Percentiles rank a stretch among this genome's conserved stretches.
These are phyloP conservation scores for Lepilemur ruficaudatus DNA, from an alignment of 2,797 vertebrate species.

Conservation along the genomic window DNA sequence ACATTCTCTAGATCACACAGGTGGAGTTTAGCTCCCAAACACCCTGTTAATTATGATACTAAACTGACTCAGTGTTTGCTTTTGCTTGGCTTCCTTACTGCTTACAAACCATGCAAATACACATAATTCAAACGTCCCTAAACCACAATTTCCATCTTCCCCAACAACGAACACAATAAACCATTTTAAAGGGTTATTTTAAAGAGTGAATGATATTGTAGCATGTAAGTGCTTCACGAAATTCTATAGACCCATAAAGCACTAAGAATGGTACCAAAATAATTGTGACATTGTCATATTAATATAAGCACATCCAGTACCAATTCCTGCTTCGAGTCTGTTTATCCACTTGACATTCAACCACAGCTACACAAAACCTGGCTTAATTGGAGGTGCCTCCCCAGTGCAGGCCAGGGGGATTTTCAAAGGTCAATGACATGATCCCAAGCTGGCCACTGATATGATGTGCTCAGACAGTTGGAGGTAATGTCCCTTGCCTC, in stretches of 20 bases:
- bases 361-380: not conserved
- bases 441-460: not conserved
- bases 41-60: not conserved
- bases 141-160: not conserved
- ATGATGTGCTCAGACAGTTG: conserved; percentile 6
- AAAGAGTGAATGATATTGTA: not conserved
- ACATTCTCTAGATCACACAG: not conserved
- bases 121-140: not conserved
- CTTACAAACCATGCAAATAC: not conserved
- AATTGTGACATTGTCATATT: not conserved
- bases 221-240: not conserved
- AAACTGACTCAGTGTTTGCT: not conserved
- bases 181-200: not conserved
- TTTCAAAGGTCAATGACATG: conserved; percentile 53
- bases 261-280: not conserved
- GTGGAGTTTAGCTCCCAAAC: not conserved
- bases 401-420: not conserved
- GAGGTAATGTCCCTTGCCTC: not conserved
- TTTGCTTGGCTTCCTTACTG: not conserved
- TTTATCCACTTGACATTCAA: conserved; percentile 62
- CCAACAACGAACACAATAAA: not conserved
- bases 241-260: not conserved
- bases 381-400: conserved; percentile 50
- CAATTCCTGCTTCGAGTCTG: not conserved
- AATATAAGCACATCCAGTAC: not conserved